Base-by-base conservation (phyloP, 2,113 vertebrate genomes). In the Brachyhypopomus occidentalis region DNA sequence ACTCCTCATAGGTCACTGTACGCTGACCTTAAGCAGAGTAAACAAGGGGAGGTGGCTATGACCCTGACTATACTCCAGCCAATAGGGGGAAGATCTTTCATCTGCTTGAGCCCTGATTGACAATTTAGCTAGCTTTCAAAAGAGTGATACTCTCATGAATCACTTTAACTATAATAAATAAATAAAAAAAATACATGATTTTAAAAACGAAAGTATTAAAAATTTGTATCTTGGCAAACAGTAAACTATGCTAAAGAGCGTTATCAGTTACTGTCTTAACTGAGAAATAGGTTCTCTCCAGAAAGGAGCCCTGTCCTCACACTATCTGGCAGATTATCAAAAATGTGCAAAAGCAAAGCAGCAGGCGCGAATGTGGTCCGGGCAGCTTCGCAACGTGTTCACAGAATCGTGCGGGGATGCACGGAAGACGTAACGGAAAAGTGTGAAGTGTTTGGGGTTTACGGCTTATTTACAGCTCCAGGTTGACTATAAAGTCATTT, bases 271-370 rank as follows among this genome's bases (percentile, higher is more conserved):
- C 67, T 86, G 66, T 81, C 9, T 45, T 89, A 84, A 69, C 75
- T 83, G 91, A 92, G 88, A 90, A 86, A 90, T 87, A 89, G 82
- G 83, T 89, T 84, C 85, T 86, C 84, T 86, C 36, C 52, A 77
- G 73, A 74, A 89, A 85, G 77, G 75, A 67, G 72, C 85, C 82
- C 84, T 81, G 86, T 87, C 87, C 89, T 11, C 75, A 89, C 90
- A 60, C 90, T 87, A 88, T 85, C 85, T 93, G 93, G 92, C 89
- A 83, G 82, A 30, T 63, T n/a, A 77, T 92, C 92, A 94, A 89
- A 82, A 88, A 91, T 91, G 87, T 79, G 82, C 80, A 83, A 78
- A 89, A 74, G 83, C 82, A 56, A 71, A 89, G 88, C 85, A 83
- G 41, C 45, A 17, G 56, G 74, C 76, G 62, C 20, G 84, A 89